A percentile compares a stretch with the other conserved stretches of the same genome.
Conservation (phyloP, 2,113 vertebrate genomes). For the Trogon melanurus region DNA sequence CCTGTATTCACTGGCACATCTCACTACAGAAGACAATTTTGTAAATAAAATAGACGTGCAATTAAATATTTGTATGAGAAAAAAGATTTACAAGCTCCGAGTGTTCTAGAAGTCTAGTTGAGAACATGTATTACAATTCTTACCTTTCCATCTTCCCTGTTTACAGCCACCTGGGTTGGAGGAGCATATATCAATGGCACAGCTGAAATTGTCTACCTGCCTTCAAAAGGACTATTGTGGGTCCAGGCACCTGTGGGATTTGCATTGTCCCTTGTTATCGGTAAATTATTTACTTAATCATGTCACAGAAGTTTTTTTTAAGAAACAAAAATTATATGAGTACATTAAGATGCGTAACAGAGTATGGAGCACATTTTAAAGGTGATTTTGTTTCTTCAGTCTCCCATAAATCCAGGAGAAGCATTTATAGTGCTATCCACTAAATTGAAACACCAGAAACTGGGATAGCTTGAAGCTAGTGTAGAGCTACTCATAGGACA, state of each 20-base stretch:
- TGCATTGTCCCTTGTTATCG: slow-evolving; percentile 81
- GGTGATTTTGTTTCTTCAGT: neutral
- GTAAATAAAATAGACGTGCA: neutral
- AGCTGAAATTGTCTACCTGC: slow-evolving; percentile 84
- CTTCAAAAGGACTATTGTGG: slow-evolving; percentile 82
- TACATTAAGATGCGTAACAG: neutral
- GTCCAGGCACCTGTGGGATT: slow-evolving; percentile 83
- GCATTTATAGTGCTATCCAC: neutral
- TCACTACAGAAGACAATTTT: neutral
- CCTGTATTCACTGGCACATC: neutral
- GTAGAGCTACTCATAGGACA: neutral
- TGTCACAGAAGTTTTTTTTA: neutral
- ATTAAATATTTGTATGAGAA: neutral
- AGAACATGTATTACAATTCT: neutral
- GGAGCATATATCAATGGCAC: slow-evolving; percentile 86
- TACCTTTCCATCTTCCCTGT: neutral
- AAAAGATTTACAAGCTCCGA: neutral
- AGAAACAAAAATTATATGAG: neutral
- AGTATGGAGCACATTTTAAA: neutral
- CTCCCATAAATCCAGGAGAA: neutral
- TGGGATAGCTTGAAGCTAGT: neutral
- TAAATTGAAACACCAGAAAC: neutral
- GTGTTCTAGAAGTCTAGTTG: neutral
- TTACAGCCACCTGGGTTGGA: slow-evolving; percentile 86
- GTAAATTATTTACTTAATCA: slow-evolving; percentile 61